A percentile compares a stretch with the other conserved stretches of the same genome.
These are phyloP conservation scores for Catharus fuscescens DNA, from an alignment of 2,113 vertebrate species.

Conservation along the genomic window DNA sequence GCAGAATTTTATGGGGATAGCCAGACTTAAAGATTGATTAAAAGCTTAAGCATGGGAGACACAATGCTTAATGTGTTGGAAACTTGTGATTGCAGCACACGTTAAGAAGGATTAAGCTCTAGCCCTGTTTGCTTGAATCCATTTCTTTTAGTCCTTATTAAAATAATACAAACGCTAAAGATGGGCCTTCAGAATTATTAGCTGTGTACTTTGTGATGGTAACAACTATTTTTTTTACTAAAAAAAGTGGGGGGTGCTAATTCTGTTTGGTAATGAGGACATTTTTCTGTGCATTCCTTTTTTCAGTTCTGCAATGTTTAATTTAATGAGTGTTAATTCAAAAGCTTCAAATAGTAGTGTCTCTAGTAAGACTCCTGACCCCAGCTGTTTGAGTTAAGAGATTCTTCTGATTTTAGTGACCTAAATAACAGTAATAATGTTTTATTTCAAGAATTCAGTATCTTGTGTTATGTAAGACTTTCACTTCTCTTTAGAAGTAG, in stretches of 20 bases:
- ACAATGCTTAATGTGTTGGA: fast-evolving
- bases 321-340: not conserved
- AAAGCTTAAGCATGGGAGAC: not conserved
- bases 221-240: not conserved
- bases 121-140: not conserved
- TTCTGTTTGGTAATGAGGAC: not conserved
- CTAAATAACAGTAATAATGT: not conserved
- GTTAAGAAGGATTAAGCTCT: not conserved
- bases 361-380: not conserved
- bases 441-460: not conserved
- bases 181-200: not conserved
- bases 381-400: not conserved
- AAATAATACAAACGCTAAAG: not conserved
- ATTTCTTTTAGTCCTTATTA: not conserved
- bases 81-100: not conserved
- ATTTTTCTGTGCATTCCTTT: not conserved
- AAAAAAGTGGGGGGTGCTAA: fast-evolving
- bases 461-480: not conserved
- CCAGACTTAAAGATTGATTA: not conserved
- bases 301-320: not conserved
- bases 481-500: not conserved
- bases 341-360: not conserved
- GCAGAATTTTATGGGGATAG: not conserved
- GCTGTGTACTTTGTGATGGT: not conserved
- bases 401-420: not conserved